Conservation (phyloP, 2,797 vertebrate genomes). For the Avahi laniger region DNA sequence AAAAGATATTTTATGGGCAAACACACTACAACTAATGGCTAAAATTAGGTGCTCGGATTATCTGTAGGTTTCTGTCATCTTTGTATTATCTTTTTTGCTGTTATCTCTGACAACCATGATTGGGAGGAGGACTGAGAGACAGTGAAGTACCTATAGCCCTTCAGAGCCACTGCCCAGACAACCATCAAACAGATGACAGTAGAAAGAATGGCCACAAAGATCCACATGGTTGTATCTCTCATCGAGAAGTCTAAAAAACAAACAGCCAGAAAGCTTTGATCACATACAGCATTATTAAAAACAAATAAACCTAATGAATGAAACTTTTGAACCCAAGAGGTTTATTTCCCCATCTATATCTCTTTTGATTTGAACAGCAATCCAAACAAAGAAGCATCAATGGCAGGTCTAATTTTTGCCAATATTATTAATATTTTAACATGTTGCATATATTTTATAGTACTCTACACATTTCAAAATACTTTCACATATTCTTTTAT, state of each 20-base stretch:
- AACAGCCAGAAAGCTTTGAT: slow-evolving; percentile 71
- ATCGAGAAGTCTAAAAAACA: slow-evolving; percentile 86
- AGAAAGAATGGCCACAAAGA: slow-evolving; percentile 88
- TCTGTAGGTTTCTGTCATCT: neutral
- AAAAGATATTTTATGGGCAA: neutral
- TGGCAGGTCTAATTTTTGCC: neutral
- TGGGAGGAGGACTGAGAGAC: neutral
- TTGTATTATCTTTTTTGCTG: neutral
- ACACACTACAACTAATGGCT: neutral
- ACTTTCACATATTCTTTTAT: slow-evolving; percentile 15
- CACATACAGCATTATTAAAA: neutral
- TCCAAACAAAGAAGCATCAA: neutral
- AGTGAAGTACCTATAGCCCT: slow-evolving; percentile 89
- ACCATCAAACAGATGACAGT: slow-evolving; percentile 89
- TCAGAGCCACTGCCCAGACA: slow-evolving; percentile 89
- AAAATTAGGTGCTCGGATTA: neutral
- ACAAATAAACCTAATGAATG: neutral
- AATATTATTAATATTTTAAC: neutral
- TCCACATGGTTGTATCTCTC: slow-evolving; percentile 89
- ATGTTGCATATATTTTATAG: neutral
- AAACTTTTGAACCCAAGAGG: neutral
- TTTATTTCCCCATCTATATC: neutral
- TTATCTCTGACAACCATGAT: neutral
- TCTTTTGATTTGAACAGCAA: slow-evolving; percentile 11
- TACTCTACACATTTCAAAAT: neutral